Base-by-base conservation (phyloP, 2,113 vertebrate species). In the Phoxinus phoxinus region DNA sequence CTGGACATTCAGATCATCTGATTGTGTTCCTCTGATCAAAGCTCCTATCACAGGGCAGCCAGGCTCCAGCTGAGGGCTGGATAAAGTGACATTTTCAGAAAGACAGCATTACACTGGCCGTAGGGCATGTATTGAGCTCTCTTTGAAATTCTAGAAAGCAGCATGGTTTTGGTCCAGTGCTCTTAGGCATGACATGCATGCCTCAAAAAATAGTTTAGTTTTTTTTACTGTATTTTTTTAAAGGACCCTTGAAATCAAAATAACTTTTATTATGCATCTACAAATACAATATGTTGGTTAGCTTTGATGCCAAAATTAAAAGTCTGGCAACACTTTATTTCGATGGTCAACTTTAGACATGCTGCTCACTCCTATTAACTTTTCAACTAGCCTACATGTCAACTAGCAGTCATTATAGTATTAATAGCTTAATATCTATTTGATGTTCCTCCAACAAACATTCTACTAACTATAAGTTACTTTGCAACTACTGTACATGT, bases 111-210 rank as follows among this genome's bases (percentile, higher is more conserved):
- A 71, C 35, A 41, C 37, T 71, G 35, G 35, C 67, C 5, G 21
- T 12, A 12, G 67, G 67, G 19, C 35, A 71, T 6, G 67, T 71
- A 35, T 41, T 71, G 4, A 4, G 21, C 35, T 41, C 35, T 71
- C 67, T 71, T 37, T 71, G 67, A 71, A 71, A 71, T 71, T 41
- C 67, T 71, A 71, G 35, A 71, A 35, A 71, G 67, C 35, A 41
- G 4, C 5, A 11, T 71, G 67, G 35, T 41, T 71, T 12, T 41
- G 67, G 67, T 71, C 67, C 67, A 71, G 21, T n/a, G 35, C 35
- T 71, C 35, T 41, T 12, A 71, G 67, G 35, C 10, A 71, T 71
- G 67, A 41, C 67, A 37, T 21, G 11, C 25, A 63, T 13, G 9
- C 9, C 32, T 71, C 19, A 21, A 35, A 67, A 65, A 58, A 17